These are phyloP conservation scores for Masticophis lateralis DNA, from an alignment of 2,797 vertebrate species.

Conservation along the genomic window DNA sequence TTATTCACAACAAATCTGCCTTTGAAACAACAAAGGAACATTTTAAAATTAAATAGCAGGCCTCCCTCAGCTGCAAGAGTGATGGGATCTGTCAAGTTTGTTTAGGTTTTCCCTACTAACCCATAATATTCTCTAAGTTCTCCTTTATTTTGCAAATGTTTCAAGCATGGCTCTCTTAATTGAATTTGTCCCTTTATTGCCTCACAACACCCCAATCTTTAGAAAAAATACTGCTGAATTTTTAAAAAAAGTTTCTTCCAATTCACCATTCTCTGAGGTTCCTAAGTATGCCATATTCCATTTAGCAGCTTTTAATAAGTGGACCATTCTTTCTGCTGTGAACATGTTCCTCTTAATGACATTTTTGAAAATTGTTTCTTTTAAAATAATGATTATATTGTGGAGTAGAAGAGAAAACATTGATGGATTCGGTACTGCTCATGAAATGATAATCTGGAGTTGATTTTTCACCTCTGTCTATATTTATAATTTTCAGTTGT, in stretches of 20 bases:
- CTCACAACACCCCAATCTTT: background rate
- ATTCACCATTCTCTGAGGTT: too few species aligned
- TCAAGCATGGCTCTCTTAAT: conserved; percentile 19
- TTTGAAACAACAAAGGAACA: background rate
- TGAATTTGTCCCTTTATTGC: background rate
- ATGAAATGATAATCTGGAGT: background rate
- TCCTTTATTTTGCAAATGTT: conserved; percentile 33
- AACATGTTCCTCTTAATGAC: background rate
- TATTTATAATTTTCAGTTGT: background rate
- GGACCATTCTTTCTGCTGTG: background rate
- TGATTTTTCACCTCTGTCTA: background rate
- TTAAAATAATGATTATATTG: background rate
- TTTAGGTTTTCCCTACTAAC: conserved; percentile 32
- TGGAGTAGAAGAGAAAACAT: background rate
- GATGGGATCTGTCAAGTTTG: conserved; percentile 28
- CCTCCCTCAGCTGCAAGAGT: background rate
- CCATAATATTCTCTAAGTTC: background rate
- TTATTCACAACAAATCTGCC: conserved; percentile 21
- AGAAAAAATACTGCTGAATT: background rate
- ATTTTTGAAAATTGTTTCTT: background rate
- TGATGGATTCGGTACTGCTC: background rate
- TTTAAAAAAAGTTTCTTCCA: background rate
- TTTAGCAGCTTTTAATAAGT: background rate
- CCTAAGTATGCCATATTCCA: background rate
- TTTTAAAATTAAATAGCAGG: conserved; percentile 9